These are phyloP conservation scores for Norana najaformis DNA, from an alignment of 2,888 invertebrate genomes.

Conservation along the genomic window DNA sequence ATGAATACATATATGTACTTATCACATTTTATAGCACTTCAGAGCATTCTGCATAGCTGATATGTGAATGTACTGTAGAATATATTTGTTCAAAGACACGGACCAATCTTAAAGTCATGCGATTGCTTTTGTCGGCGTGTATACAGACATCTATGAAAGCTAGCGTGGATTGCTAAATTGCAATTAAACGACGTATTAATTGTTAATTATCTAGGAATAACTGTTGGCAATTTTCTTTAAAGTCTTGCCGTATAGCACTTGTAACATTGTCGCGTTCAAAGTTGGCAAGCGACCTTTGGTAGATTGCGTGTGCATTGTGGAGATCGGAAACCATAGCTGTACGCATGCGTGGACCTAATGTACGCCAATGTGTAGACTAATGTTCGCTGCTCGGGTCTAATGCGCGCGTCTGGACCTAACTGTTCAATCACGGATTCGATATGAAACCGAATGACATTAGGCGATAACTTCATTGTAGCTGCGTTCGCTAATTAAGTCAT, in stretches of 20 bases:
- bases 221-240: too few relatives aligned
- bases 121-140: too few relatives aligned
- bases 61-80: too few relatives aligned
- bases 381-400: neutral
- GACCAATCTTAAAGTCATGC: too few relatives aligned
- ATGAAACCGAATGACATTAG: neutral
- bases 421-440: neutral
- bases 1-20: too few relatives aligned
- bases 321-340: neutral
- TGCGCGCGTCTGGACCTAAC: neutral
- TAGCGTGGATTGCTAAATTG: too few relatives aligned
- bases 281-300: neutral
- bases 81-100: too few relatives aligned
- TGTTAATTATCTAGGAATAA: neutral
- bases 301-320: neutral
- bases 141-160: too few relatives aligned
- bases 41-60: too few relatives aligned
- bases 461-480: neutral
- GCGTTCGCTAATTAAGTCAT: neutral
- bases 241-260: neutral
- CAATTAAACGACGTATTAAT: neutral
- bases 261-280: too few relatives aligned
- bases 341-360: neutral
- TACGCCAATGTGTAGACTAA: neutral
- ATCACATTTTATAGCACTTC: too few relatives aligned